phyloP scores from a whole-genome alignment of 2,113 vertebrate genomes.

The Zosterops borbonicus region DNA sequence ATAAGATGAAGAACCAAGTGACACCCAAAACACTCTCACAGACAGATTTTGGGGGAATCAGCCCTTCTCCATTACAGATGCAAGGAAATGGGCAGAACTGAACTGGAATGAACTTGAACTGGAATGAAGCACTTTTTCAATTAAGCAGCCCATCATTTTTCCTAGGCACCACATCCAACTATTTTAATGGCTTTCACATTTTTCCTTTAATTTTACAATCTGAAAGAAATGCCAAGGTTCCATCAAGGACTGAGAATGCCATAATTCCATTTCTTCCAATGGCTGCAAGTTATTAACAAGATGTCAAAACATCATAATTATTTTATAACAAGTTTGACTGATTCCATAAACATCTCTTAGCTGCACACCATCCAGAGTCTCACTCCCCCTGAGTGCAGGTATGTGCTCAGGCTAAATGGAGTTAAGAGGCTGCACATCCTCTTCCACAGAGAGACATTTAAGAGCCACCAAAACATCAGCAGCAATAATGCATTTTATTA shows the following conservation, averaged over 20 bases:
- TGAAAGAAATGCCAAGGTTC: constrained; percentile 60
- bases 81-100: background rate
- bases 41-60: background rate
- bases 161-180: constrained; percentile 20
- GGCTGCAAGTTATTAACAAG: constrained; percentile 67
- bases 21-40: background rate
- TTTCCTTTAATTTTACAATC: constrained; percentile 65
- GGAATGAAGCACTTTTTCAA: constrained; percentile 29
- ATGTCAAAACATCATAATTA: constrained; percentile 72
- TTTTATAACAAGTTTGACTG: constrained; percentile 62
- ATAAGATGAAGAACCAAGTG: background rate
- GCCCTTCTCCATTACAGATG: background rate
- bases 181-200: constrained; percentile 61
- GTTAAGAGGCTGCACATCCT: background rate
- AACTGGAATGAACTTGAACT: background rate
- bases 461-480: constrained; percentile 4
- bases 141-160: constrained; percentile 48
- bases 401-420: background rate
- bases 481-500: constrained; percentile 6
- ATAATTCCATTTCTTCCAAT: constrained; percentile 50
- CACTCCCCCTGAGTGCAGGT: background rate
- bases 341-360: constrained; percentile 62
- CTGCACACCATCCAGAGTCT: background rate
- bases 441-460: background rate
- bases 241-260: constrained; percentile 34